Evolutionary conservation across 1,140 invertebrate genomes (phyloP), one percentile per base, ranked within the genome.

Genomic region (Nebria ingens): DNA sequence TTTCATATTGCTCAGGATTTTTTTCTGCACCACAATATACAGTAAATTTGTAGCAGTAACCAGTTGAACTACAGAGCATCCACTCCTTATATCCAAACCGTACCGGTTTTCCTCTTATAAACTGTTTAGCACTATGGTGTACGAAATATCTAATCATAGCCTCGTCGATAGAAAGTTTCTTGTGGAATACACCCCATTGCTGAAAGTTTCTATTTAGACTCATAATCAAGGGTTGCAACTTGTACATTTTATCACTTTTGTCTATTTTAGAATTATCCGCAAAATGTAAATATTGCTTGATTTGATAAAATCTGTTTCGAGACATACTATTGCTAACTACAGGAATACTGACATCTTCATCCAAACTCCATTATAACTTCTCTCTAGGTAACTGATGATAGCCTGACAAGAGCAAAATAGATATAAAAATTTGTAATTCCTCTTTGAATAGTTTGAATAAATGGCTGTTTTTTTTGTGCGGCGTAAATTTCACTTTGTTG

Each of bases 251-350:
- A 21, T 56, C 55, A 23, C 4, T 42, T 40, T 23, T 20, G n/a
- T 54, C 29, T 3, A 45, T 29, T 9, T 3, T 19, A 13, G 4
- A 19, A 54, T 57, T 57, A 17, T 57, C 20, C 50, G 38, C 52
- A 56, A 62, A 59, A 60, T 68, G 62, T 34, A 65, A 51, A 52
- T 64, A 61, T 61, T 54, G 62, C 61, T 66, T 62, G 59, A 66
- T 66, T 22, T 64, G 59, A 19, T 55, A 45, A 59, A 64, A 65
- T 52, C 59, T 61, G 52, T 66, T 61, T 15, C 62, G 49, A 49
- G 63, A 62, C 64, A 65, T 63, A 52, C 45, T 51, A 54, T 59
- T 57, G 38, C 40, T 51, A 51, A 63, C 59, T 40, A 65, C 49
- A 54, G 56, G 49, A 54, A 67, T 56, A 25, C 59, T 59, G 52